These are phyloP conservation scores for Oscarella lobularis DNA, from an alignment of 37 sponge, comb jelly and placozoan species.

Conservation along the genomic window DNA sequence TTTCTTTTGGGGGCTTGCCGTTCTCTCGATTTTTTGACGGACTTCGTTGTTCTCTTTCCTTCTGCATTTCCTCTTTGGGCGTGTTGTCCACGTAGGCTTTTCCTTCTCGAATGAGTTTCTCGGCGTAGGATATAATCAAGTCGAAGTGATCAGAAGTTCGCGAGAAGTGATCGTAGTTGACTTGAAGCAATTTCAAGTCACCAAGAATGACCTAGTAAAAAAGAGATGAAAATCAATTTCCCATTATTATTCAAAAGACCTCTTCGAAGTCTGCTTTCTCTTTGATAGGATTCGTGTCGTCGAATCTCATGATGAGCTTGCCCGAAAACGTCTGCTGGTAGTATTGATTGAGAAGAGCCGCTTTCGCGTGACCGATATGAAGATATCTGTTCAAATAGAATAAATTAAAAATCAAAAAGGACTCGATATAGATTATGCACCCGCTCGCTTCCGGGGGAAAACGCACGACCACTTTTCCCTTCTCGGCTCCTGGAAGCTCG, in stretches of 20 bases:
- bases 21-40: conserved; percentile 52
- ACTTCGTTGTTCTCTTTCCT: conserved; percentile 54
- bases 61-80: conserved; percentile 68
- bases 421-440: conserved; percentile 11
- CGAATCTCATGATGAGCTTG: conserved; percentile 87
- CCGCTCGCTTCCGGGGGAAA: conserved; percentile 98
- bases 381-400: conserved; percentile 41
- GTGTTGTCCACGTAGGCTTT: conserved; percentile 86
- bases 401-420: background rate
- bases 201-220: conserved; percentile 70
- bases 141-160: conserved; percentile 87
- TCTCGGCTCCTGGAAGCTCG: conserved; percentile 86
- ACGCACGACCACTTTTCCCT: conserved; percentile 88
- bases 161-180: conserved; percentile 79
- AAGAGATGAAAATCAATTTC: background rate
- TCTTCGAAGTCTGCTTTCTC: conserved; percentile 91
- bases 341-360: conserved; percentile 91
- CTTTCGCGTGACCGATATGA: conserved; percentile 98
- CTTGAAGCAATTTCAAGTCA: conserved; percentile 71
- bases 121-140: conserved; percentile 39
- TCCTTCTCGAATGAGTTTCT: conserved; percentile 34
- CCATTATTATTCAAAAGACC: conserved; percentile 16
- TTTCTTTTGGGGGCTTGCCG: conserved; percentile 35
- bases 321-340: conserved; percentile 81
- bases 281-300: conserved; percentile 99